Base-by-base conservation (phyloP, 2,888 invertebrate species). In the Erebia ligea region DNA sequence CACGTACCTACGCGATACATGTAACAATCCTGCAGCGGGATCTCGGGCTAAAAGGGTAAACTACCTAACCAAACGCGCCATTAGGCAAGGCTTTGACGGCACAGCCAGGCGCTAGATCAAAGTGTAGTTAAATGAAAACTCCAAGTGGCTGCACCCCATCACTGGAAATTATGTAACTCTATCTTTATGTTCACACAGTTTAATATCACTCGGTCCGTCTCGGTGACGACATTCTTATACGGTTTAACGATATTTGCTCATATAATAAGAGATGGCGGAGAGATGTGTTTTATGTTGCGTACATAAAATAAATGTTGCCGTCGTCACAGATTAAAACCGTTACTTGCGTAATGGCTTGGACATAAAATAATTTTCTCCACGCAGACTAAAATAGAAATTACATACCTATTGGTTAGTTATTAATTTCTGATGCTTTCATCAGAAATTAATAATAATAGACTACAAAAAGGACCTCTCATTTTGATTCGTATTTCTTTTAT, bases 51-150 rank as follows among this genome's bases (percentile, higher is more conserved):
- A n/a, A n/a, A n/a, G 25, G 34, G 52, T 25, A 21, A 34, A n/a
- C 11, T 40, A 48, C 62, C 17, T 40, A 40, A 54, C 42, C 40
- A 66, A 57, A 66, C 21, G 66, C 66, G 25, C 40, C 66, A 57
- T 66, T 66, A 66, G 66, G 66, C 66, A 57, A 66, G 52, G 57
- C 66, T 66, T 66, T 66, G 66, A 57, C 57, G 57, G 21, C 57
- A 48, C 57, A 57, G 45, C 57, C 57, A 48, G 57, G 57, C 66
- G 57, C 65, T 66, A 66, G 52, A 66, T 66, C 56, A 57, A 65
- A 65, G 65, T 65, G 65, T 56, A 65, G 64, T 56, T 65, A 56
- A 65, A 57, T 56, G 65, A 57, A 57, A 25, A 57, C 57, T 19
- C 42, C 57, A 19, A 56, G 56, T 57, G 45, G 40, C 50, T 63